A percentile compares a stretch with the other conserved stretches of the same genome.
Conservation (phyloP, 2,797 vertebrate genomes). For the Chelon labrosus region DNA sequence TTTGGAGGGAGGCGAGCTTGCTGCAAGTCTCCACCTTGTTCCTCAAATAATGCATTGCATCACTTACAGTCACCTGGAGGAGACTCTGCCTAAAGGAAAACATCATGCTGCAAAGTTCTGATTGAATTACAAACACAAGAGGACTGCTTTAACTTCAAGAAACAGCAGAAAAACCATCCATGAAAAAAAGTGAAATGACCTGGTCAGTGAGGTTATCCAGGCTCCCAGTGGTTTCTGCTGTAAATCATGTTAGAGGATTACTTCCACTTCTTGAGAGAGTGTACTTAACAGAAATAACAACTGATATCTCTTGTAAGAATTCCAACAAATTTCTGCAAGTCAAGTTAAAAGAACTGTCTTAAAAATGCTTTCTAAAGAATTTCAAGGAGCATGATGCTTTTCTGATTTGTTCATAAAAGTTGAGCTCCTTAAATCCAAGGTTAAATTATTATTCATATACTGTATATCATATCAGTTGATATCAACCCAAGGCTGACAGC, state of each 20-base stretch:
- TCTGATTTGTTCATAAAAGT: not conserved
- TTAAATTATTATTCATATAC: conserved; percentile 8
- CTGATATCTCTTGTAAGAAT: conserved; percentile 1
- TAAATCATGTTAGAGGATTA: conserved; percentile 1
- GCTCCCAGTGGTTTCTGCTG: not conserved
- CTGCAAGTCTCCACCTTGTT: no score
- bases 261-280: not conserved
- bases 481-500: conserved; percentile 1
- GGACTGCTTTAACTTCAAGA: not conserved
- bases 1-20: no score
- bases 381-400: not conserved
- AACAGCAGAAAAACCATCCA: not conserved
- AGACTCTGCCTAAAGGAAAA: not conserved
- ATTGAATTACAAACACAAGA: not conserved
- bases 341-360: no score
- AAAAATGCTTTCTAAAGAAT: no score
- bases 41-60: no score
- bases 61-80: no score
- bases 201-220: not conserved
- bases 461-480: conserved; percentile 9
- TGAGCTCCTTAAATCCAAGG: conserved; percentile 11
- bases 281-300: not conserved
- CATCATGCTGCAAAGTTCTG: no score
- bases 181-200: not conserved
- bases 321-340: not conserved